Base-by-base conservation (phyloP, 2,888 invertebrate genomes). In the Thera britannica region DNA sequence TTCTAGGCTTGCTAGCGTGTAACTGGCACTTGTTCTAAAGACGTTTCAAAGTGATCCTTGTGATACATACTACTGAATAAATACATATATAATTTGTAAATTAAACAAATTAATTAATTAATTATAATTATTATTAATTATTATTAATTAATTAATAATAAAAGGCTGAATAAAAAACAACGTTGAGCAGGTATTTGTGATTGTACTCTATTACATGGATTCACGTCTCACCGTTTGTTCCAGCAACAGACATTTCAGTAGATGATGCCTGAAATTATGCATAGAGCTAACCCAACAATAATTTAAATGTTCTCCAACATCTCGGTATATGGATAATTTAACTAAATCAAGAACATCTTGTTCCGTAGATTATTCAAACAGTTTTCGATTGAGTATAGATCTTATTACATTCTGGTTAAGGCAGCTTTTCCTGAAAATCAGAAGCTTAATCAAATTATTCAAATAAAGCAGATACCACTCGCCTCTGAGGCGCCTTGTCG, bases 401-500 rank as follows among this genome's bases (percentile, higher is more conserved):
- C 66, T 72, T 80, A 75, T 64, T 9, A 2, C 49, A 38, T 23
- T 0, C 38, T 35, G 9, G 4, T 60, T 73, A 80, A 75, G 75
- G 62, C 60, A 61, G 60, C 49, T 68, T 75, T 77, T 72, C 41
- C 70, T 77, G 73, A 73, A 77, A 79, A 75, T 80, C 78, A 72
- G 62, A 70, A 82, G 83, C 84, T 88, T 89, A 90, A 90, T 91
- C 85, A 89, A 90, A 90, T 91, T 90, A 92, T 91, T 90, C 89
- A 90, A 90, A 90, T 90, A 87, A 83, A 89, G 83, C 80, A 83
- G 86, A 86, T 84, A 83, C 83, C 76, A 75, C 81, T 84, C 86
- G 89, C 80, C 86, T 80, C 74, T 64, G 74, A 80, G 87, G 87
- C 89, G 88, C 88, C 88, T 71, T 81, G 80, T 74, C 74, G 78